A percentile compares a stretch with the other conserved stretches of the same genome.
phyloP scores from a whole-genome alignment of 2,888 invertebrate species.

The Patella ulyssiponensis region DNA sequence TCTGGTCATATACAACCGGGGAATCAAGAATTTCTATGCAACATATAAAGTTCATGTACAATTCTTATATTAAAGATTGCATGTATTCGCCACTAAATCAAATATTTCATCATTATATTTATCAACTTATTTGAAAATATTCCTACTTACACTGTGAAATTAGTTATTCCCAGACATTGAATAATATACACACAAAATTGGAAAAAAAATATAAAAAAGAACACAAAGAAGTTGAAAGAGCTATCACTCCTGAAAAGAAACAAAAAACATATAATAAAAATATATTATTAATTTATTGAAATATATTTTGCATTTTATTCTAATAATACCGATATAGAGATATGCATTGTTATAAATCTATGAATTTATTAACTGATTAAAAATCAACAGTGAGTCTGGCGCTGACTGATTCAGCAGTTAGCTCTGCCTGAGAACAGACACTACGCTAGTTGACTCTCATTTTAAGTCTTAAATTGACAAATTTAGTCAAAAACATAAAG shows the following conservation, averaged over 20 bases:
- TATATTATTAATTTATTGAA: neutral
- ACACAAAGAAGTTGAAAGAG: conserved; percentile 99
- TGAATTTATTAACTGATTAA: neutral
- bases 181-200: conserved; percentile 84
- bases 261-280: conserved; percentile 18
- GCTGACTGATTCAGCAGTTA: too few relatives aligned
- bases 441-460: too few relatives aligned
- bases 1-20: too few relatives aligned
- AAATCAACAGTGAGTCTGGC: neutral
- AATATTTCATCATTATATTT: too few relatives aligned
- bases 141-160: conserved; percentile 85
- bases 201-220: conserved; percentile 93
- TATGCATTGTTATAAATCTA: neutral
- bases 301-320: neutral
- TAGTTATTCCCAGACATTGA: conserved; percentile 88
- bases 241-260: conserved; percentile 87
- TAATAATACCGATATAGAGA: neutral
- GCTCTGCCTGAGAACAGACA: too few relatives aligned
- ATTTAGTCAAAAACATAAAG: too few relatives aligned
- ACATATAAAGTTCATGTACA: too few relatives aligned
- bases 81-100: too few relatives aligned
- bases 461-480: too few relatives aligned
- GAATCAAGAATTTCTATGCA: too few relatives aligned
- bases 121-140: neutral
- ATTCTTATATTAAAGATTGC: too few relatives aligned